phyloP scores from a whole-genome alignment of 2,797 vertebrate genomes.

The Acipenser oxyrinchus region DNA sequence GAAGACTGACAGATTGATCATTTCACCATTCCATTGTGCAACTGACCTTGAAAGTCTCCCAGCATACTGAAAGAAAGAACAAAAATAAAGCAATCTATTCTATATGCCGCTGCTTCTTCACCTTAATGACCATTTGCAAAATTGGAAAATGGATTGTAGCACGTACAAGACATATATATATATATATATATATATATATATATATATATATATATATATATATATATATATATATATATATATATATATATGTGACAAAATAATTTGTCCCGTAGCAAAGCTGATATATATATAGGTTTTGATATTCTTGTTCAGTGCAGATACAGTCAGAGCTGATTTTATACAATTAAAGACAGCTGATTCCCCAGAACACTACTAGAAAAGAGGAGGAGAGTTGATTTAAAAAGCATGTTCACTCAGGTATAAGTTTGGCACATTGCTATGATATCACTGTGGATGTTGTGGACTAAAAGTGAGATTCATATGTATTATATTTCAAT shows the following conservation, averaged over 20 bases:
- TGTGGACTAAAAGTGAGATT: too few relatives aligned
- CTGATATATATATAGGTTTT: background rate
- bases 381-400: too few relatives aligned
- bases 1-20: conserved; percentile 74
- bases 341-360: too few relatives aligned
- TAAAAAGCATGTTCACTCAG: too few relatives aligned
- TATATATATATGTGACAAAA: background rate
- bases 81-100: conserved; percentile 9
- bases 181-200: background rate
- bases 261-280: background rate
- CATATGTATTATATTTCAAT: too few relatives aligned
- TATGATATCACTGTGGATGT: too few relatives aligned
- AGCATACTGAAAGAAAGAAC: conserved; percentile 23
- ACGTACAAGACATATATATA: background rate
- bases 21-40: conserved; percentile 43
- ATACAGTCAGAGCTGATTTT: too few relatives aligned
- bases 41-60: conserved; percentile 60
- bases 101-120: background rate
- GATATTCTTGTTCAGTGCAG: background rate
- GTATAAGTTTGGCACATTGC: too few relatives aligned
- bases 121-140: conserved; percentile 10
- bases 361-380: too few relatives aligned
- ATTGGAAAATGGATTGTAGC: conserved; percentile 5
- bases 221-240: background rate
- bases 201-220: background rate